Percentiles rank a stretch among this genome's conserved stretches.
phyloP scores from a whole-genome alignment of 2,113 vertebrate species.

The Gobio gobio region DNA sequence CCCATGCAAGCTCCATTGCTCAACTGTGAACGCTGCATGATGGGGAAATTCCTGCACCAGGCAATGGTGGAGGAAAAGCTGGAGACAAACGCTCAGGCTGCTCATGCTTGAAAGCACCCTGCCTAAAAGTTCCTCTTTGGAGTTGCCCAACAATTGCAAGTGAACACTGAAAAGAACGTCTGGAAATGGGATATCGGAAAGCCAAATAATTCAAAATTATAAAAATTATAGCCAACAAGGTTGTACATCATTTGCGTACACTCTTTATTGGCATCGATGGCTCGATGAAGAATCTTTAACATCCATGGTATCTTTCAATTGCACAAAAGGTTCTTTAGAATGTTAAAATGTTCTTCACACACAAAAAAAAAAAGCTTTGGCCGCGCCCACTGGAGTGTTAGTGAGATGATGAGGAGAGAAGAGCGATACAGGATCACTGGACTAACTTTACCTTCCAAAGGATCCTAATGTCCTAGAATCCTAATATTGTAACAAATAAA shows the following conservation, averaged over 20 bases:
- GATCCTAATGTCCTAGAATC: no score
- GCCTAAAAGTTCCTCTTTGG: background rate
- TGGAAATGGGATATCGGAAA: background rate
- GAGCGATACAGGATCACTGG: no score
- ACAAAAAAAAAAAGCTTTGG: no score
- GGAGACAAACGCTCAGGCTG: background rate
- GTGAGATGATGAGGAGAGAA: no score
- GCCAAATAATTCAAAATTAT: background rate
- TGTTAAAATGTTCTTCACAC: no score
- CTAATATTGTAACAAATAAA: no score
- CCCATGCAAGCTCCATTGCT: conserved; percentile 17
- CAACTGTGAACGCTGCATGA: conserved; percentile 13
- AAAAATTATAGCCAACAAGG: background rate
- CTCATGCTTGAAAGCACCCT: background rate
- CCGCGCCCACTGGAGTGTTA: no score
- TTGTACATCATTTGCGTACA: background rate
- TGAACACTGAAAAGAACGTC: background rate
- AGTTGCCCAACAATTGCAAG: background rate
- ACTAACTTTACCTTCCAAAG: no score
- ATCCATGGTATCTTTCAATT: no score
- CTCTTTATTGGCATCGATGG: no score
- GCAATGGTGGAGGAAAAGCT: background rate
- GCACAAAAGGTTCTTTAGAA: no score
- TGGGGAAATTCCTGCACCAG: background rate
- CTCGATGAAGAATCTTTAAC: no score